phyloP scores from a whole-genome alignment of 2,113 vertebrate genomes.

The Nymphicus hollandicus region DNA sequence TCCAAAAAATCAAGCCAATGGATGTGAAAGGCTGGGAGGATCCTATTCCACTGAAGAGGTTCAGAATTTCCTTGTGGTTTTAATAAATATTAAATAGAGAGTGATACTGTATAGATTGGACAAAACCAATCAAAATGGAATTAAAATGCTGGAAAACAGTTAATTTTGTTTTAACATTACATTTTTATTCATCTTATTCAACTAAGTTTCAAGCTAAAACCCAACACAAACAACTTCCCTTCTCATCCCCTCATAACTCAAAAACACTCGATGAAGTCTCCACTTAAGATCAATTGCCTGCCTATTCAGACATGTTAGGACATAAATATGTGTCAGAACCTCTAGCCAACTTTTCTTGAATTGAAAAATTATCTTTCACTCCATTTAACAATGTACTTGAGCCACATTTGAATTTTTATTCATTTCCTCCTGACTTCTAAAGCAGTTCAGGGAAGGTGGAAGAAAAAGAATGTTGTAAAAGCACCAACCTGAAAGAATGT shows the following conservation, averaged over 20 bases:
- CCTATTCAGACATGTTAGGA: not conserved
- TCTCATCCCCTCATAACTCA: not conserved
- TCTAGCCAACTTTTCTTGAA: not conserved
- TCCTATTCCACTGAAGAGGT: not conserved
- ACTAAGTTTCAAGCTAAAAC: not conserved
- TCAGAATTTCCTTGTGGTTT: not conserved
- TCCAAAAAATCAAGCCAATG: not conserved
- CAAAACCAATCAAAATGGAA: not conserved
- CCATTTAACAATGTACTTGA: not conserved
- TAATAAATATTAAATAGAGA: not conserved
- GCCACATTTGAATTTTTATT: not conserved
- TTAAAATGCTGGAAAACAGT: not conserved
- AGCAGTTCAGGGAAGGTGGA: not conserved
- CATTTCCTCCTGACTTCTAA: slow-evolving; percentile 23
- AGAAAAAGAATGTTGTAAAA: slow-evolving; percentile 1
- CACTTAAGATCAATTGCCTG: not conserved
- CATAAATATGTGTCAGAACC: not conserved
- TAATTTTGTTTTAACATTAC: not conserved
- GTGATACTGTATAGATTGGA: not conserved
- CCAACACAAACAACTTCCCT: not conserved
- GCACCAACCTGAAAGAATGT: slow-evolving; percentile 26
- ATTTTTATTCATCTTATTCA: not conserved
- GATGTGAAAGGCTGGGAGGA: not conserved
- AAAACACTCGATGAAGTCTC: not conserved
- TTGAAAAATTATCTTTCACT: not conserved